Percentiles rank a stretch among this genome's conserved stretches.
Evolutionary conservation across 1,140 invertebrate species (phyloP).

Genomic region (Carcinoscorpius rotundicauda): DNA sequence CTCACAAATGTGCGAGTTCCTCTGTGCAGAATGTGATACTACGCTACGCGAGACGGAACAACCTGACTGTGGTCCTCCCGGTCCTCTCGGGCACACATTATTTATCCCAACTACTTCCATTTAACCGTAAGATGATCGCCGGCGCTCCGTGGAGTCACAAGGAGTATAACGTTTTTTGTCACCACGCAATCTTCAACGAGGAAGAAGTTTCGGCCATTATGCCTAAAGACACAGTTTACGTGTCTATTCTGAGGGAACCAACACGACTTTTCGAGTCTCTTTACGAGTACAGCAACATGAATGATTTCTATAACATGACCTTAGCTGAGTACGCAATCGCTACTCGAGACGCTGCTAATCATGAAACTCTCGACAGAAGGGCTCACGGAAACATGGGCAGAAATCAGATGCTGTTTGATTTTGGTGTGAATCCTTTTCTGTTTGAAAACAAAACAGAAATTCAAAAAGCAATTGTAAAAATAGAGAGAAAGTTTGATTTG

Average conservation of each 20-base stretch:
- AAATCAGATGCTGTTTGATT: conserved; percentile 36
- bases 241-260: conserved; percentile 36
- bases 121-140: conserved; percentile 18
- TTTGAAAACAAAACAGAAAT: conserved; percentile 22
- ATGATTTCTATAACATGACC: conserved; percentile 19
- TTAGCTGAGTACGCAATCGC: conserved; percentile 17
- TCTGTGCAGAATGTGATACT: conserved; percentile 22
- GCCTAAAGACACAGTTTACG: conserved; percentile 28
- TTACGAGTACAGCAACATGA: conserved; percentile 28
- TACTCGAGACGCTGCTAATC: conserved; percentile 9
- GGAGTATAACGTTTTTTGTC: conserved; percentile 24
- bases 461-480: conserved; percentile 24
- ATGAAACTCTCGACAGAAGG: neutral
- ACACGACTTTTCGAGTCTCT: conserved; percentile 31
- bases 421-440: conserved; percentile 27
- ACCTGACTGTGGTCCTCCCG: conserved; percentile 19
- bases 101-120: conserved; percentile 24
- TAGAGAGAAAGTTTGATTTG: conserved; percentile 38
- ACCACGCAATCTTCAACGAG: conserved; percentile 29
- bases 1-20: conserved; percentile 22
- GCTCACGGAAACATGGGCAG: conserved; percentile 21
- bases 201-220: conserved; percentile 27
- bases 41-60: conserved; percentile 17
- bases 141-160: conserved; percentile 11
- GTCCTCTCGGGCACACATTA: conserved; percentile 26